Base-by-base conservation (phyloP, 2,888 invertebrate species). In the Taenaris catops region DNA sequence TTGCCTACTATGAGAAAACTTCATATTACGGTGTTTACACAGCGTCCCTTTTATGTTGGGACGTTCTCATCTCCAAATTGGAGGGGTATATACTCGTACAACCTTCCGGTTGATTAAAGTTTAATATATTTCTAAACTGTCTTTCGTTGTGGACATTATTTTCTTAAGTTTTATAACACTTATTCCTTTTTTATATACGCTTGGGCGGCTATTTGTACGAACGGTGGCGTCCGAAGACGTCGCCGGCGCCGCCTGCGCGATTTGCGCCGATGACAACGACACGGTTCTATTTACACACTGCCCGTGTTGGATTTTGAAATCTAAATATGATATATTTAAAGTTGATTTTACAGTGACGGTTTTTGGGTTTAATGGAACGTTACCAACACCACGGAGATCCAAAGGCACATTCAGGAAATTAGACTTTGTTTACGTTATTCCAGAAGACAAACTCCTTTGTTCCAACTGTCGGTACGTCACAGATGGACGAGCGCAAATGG, bases 81-180 rank as follows among this genome's bases (percentile, higher is more conserved):
- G 74, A 76, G 76, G 70, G 78, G 72, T 74, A 73, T 80, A 73
- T 78, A 79, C 68, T 75, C n/a, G 72, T 73, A 73, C 72, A 79
- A 81, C 80, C 78, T 78, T 80, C 74, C 74, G 76, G 80, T 70
- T n/a, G n/a, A n/a, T n/a, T n/a, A n/a, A n/a, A n/a, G n/a, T n/a
- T n/a, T n/a, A n/a, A n/a, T n/a, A n/a, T n/a, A n/a, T n/a, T n/a
- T n/a, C n/a, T n/a, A n/a, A n/a, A n/a, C n/a, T n/a, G n/a, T n/a
- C n/a, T n/a, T n/a, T n/a, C n/a, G n/a, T n/a, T n/a, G n/a, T n/a
- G n/a, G n/a, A n/a, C n/a, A n/a, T n/a, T n/a, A n/a, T n/a, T n/a
- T n/a, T n/a, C n/a, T n/a, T n/a, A n/a, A n/a, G n/a, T n/a, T n/a
- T n/a, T n/a, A n/a, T n/a, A n/a, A n/a, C n/a, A n/a, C n/a, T n/a